Base-by-base conservation (phyloP, 2,888 invertebrate species). In the Melipona beecheii region DNA sequence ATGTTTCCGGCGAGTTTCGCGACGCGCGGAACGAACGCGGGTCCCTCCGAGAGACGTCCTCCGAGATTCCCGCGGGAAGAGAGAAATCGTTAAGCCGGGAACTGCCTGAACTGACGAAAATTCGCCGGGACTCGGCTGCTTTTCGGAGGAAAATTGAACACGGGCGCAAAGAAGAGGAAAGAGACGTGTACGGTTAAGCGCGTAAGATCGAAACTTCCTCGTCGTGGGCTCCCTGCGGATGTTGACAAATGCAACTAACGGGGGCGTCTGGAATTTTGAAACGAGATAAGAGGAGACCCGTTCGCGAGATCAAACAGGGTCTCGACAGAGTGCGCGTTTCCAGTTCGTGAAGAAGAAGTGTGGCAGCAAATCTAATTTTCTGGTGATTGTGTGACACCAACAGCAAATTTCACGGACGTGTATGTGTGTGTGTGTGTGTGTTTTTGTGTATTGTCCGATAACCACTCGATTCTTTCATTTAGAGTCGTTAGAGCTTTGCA, bases 21-120 rank as follows among this genome's bases (percentile, higher is more conserved):
- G n/a, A n/a, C 21, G 54, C 65, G 50, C 54, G 65, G 54, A 60
- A 56, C 50, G 50, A 43, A 43, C 50, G 24, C 17, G 49, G 69
- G 54, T 70, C 54, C 58, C 80, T 19, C 58, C n/a, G 65, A 11
- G 65, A n/a, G 56, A 50, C 21, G 70, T 64, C 31, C 56, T 64
- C 52, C 54, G 58, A 36, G 56, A 71, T 78, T 77, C 52, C 31
- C 71, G 58, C 65, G 78, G 24, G 78, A 19, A 6, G 50, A 17
- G 27, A 52, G 56, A 77, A 77, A 21, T 71, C 80, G 69, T 76
- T 76, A 75, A 75, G 64, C 31, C 64, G 62, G 49, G 31, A 65
- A 49, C 68, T 49, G 43, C 6, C 27, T 36, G 31, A 69, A 77
- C 70, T 65, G 70, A 64, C 69, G 64, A 76, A 77, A 80, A 70